Base-by-base conservation (phyloP, 2,888 invertebrate genomes). In the Drosophila atripex region DNA sequence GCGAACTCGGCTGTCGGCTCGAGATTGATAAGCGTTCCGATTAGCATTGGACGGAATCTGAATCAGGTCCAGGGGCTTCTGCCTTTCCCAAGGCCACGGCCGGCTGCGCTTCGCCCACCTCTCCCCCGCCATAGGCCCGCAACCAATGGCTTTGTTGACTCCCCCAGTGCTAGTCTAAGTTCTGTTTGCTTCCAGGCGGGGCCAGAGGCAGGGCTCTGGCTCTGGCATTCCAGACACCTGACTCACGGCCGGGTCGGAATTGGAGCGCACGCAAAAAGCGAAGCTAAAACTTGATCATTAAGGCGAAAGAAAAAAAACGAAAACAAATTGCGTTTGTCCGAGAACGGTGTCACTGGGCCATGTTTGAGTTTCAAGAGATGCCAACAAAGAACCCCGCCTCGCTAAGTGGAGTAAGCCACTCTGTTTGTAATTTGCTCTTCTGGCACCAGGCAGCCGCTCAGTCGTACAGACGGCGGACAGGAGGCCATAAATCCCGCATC, bases 291-390 rank as follows among this genome's bases (percentile, higher is more conserved):
- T 51, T 21, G 53, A 45, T 28, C 32, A 18, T 39, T 43, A 25
- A 51, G 7, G 38, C 38, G 38, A 23, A 59, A 18, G 1, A 18
- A 18, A 18, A 18, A 18, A 38, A 43, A 28, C 32, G 57, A 58
- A 69, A 69, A 70, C 49, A 59, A 35, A 46, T 52, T 61, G 41
- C 25, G 35, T 59, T n/a, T 25, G 11, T 47, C 16, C 39, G 28
- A 39, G 38, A 83, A 83, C 57, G 56, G 77, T 65, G 86, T 74
- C 74, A 85, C 41, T 68, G 74, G 73, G 80, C 57, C 86, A 72
- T 72, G 68, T 74, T 80, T 78, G 57, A 11, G 25, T 77, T 65
- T 52, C 14, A 30, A 35, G 39, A 38, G 39, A 35, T 12, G 46
- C 30, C 47, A 64, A 64, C 51, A 52, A 30, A 64, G 64, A 39